These are phyloP conservation scores for Heteromormyrus szaboi DNA, from an alignment of 2,797 vertebrate species.

Conservation along the genomic window DNA sequence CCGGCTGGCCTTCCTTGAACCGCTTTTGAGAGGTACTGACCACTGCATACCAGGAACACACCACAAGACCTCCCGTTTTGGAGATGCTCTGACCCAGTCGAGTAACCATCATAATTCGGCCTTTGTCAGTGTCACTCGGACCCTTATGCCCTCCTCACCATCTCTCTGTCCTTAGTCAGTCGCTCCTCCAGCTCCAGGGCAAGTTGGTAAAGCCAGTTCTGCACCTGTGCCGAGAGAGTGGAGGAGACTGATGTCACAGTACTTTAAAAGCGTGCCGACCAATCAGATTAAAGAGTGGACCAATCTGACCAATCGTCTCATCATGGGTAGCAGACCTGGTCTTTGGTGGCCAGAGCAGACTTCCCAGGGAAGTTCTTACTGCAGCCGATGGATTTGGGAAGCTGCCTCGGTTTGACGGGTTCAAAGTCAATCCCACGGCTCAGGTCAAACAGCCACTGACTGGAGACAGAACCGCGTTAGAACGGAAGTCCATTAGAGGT, in stretches of 20 bases:
- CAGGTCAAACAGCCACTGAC: slow-evolving; percentile 85
- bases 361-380: slow-evolving; percentile 91
- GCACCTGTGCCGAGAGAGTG: slow-evolving; percentile 64
- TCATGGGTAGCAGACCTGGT: slow-evolving; percentile 61
- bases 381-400: slow-evolving; percentile 90
- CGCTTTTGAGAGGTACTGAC: not conserved
- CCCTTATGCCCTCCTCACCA: slow-evolving; percentile 58
- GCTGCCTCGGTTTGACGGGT: slow-evolving; percentile 81
- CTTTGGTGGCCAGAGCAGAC: slow-evolving; percentile 69
- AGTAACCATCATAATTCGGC: not conserved
- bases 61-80: not conserved
- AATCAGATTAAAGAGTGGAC: not conserved
- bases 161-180: slow-evolving; percentile 79
- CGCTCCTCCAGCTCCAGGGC: slow-evolving; percentile 89
- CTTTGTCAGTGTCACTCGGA: not conserved
- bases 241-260: not conserved
- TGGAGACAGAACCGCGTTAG: slow-evolving; percentile 41
- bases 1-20: not conserved
- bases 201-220: slow-evolving; percentile 87
- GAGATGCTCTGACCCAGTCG: not conserved
- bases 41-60: not conserved
- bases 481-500: not conserved
- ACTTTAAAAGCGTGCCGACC: not conserved
- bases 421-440: slow-evolving; percentile 92
- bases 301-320: not conserved